A percentile compares a stretch with the other conserved stretches of the same genome.
Conservation (phyloP, 2,797 vertebrate genomes). For the Scleropages formosus region DNA sequence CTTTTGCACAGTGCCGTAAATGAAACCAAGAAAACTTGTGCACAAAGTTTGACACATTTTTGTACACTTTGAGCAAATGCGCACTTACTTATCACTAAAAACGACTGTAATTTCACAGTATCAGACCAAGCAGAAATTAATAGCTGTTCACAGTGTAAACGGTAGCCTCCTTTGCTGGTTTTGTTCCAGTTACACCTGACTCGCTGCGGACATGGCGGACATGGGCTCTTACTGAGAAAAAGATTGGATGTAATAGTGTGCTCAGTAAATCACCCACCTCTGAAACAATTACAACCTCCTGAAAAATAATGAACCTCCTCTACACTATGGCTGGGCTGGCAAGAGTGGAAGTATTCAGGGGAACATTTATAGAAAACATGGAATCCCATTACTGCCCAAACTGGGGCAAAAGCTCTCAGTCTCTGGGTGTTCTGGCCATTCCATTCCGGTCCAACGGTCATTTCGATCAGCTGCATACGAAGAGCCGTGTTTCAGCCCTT, state of each 20-base stretch:
- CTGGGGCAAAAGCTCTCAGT: background rate
- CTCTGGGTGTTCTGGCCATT: background rate
- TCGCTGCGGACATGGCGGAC: background rate
- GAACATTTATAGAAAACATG: background rate
- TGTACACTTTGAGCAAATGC: background rate
- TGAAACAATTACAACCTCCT: background rate
- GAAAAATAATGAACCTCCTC: background rate
- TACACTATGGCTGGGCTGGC: background rate
- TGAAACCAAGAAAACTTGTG: no score
- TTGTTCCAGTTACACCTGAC: background rate
- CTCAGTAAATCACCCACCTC: constrained; percentile 1
- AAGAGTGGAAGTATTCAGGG: background rate
- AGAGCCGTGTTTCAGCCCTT: background rate
- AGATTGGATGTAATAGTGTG: background rate
- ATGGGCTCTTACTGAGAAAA: background rate
- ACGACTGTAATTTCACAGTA: background rate
- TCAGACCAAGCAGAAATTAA: background rate
- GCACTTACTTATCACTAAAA: background rate
- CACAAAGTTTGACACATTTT: background rate
- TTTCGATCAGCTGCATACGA: background rate
- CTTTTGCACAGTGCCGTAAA: no score
- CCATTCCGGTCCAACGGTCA: no score
- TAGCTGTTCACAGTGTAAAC: background rate
- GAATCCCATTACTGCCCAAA: background rate
- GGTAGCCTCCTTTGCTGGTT: constrained; percentile 1